These are phyloP conservation scores for Ormyrus thymus DNA, from an alignment of 2,888 invertebrate species.

Conservation along the genomic window DNA sequence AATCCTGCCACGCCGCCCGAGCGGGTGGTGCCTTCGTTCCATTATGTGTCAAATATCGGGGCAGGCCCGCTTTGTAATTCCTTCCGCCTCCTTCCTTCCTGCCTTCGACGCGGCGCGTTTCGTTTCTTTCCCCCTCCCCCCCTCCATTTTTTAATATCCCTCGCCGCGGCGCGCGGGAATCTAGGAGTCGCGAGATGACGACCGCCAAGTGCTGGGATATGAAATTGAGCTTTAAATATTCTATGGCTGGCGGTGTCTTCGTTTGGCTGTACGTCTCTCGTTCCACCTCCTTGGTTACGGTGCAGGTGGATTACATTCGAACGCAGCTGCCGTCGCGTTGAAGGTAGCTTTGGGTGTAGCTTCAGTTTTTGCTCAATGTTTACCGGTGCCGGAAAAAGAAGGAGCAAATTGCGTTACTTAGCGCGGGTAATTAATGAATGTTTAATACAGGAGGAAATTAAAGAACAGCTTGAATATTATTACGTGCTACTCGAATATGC, in stretches of 20 bases:
- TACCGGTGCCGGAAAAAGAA: no score
- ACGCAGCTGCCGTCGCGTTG: not conserved
- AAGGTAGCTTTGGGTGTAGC: no score
- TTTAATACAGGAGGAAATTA: constrained; percentile 9
- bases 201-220: constrained; percentile 64
- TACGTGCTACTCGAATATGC: constrained; percentile 35
- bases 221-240: constrained; percentile 75
- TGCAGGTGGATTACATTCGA: constrained; percentile 19
- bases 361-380: no score
- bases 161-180: constrained; percentile 59
- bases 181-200: constrained; percentile 49
- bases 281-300: not conserved
- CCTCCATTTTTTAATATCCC: constrained; percentile 50
- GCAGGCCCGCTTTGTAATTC: constrained; percentile 66
- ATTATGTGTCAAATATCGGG: constrained; percentile 68
- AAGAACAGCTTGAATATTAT: constrained; percentile 25
- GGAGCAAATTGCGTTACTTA: not conserved
- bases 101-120: not conserved
- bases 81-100: constrained; percentile 53
- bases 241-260: constrained; percentile 67
- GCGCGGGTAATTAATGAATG: not conserved
- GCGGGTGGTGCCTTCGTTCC: constrained; percentile 58
- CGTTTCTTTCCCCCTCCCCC: constrained; percentile 2
- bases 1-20: constrained; percentile 35
- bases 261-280: not conserved